Conservation (phyloP, 1,140 invertebrate species). For the Drosophila nannoptera region DNA sequence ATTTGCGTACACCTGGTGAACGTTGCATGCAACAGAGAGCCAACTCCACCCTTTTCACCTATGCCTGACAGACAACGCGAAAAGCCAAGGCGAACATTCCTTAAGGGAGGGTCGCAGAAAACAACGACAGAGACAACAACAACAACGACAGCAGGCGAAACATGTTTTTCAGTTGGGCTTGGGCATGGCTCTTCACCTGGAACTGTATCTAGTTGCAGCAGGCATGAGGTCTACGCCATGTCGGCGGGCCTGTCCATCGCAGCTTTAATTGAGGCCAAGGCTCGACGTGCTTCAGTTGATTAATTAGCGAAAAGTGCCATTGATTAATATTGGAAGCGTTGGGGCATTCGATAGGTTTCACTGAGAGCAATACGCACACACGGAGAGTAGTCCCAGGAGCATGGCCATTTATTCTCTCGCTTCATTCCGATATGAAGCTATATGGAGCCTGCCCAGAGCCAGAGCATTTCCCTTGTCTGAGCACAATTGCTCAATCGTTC, state of each 20-base stretch:
- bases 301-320: slow-evolving; percentile 45
- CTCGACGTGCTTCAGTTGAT: slow-evolving; percentile 46
- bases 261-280: slow-evolving; percentile 60
- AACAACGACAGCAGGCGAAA: neutral
- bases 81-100: slow-evolving; percentile 1
- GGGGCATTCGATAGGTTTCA: slow-evolving; percentile 12
- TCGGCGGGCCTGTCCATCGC: slow-evolving; percentile 1
- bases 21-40: slow-evolving; percentile 17
- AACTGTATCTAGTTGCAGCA: neutral
- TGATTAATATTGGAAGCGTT: slow-evolving; percentile 10
- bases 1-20: neutral
- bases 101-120: neutral
- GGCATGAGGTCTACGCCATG: neutral
- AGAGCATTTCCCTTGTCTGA: neutral
- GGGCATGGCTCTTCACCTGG: neutral
- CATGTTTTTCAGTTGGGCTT: slow-evolving; percentile 11
- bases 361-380: too few relatives aligned
- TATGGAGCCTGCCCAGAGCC: too few relatives aligned
- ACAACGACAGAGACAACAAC: neutral
- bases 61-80: slow-evolving; percentile 24
- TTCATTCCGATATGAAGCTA: too few relatives aligned
- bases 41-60: slow-evolving; percentile 12
- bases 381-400: too few relatives aligned
- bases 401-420: too few relatives aligned
- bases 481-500: slow-evolving; percentile 11